These are phyloP conservation scores for Bujurquina vittata DNA, from an alignment of 2,113 vertebrate species.

Conservation along the genomic window DNA sequence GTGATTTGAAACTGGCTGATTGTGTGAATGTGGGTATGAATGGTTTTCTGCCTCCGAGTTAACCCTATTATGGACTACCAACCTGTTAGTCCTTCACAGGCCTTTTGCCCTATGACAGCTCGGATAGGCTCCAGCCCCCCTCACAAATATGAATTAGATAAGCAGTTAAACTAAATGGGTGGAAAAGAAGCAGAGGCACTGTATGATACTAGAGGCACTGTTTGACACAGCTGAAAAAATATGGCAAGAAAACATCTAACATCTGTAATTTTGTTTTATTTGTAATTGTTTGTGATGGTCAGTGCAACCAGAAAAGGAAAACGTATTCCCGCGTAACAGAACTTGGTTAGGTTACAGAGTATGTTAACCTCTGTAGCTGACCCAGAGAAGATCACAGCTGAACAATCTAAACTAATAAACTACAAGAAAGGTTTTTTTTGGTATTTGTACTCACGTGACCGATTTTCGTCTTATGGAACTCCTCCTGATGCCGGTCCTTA, in stretches of 20 bases:
- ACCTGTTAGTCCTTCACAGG: not conserved
- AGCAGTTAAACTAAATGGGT: not conserved
- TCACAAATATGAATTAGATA: not conserved
- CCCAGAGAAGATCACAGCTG: not conserved
- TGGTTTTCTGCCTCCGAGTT: not conserved
- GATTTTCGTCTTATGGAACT: slow-evolving; percentile 85
- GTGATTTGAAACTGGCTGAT: not conserved
- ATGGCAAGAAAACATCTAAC: not conserved
- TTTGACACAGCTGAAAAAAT: not conserved
- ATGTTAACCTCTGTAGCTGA: too few species aligned
- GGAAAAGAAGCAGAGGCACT: too few species aligned
- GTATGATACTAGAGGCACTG: too few species aligned
- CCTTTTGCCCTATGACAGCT: not conserved
- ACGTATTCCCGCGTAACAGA: not conserved
- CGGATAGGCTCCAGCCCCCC: not conserved
- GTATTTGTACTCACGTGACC: slow-evolving; percentile 80
- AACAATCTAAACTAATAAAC: not conserved
- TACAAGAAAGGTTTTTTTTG: too few species aligned
- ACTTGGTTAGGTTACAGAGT: not conserved
- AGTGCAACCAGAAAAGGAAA: too few species aligned
- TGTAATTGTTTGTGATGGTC: not conserved
- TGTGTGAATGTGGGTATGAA: not conserved
- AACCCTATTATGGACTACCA: not conserved
- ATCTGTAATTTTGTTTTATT: not conserved
- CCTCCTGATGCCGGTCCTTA: slow-evolving; percentile 87